These are phyloP conservation scores for Pachypeltis micranthus DNA, from an alignment of 1,140 invertebrate genomes.

Conservation along the genomic window DNA sequence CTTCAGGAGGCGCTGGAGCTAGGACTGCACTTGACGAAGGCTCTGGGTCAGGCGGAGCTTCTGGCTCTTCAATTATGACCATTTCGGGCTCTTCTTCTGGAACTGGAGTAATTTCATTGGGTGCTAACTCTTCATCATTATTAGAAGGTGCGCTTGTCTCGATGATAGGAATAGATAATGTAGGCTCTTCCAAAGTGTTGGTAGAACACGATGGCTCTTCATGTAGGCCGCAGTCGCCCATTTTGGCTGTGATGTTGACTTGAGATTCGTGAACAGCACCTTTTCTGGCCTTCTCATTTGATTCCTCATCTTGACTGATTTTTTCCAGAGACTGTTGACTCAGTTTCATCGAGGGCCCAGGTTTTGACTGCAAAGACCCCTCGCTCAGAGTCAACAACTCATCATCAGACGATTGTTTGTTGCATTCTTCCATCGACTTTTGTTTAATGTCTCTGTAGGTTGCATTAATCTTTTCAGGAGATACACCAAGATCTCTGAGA, in stretches of 20 bases:
- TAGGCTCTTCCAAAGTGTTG: neutral
- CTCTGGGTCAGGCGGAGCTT: neutral
- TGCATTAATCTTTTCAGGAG: slow-evolving; percentile 39
- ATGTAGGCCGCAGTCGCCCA: neutral
- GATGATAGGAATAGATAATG: neutral
- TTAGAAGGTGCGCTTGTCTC: neutral
- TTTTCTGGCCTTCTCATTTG: neutral
- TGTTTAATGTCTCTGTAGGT: slow-evolving; percentile 25
- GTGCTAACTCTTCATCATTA: neutral
- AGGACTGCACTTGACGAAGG: neutral
- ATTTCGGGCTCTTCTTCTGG: neutral
- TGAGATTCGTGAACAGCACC: neutral
- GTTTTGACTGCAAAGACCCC: neutral
- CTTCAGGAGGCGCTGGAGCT: neutral
- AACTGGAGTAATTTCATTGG: neutral
- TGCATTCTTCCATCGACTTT: slow-evolving; percentile 4
- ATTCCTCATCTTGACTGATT: neutral
- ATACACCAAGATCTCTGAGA: slow-evolving; percentile 17
- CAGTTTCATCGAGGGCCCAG: neutral
- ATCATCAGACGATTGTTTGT: neutral
- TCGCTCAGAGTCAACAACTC: neutral
- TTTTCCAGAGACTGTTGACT: neutral
- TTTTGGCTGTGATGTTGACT: neutral
- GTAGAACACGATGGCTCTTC: neutral
- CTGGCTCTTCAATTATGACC: neutral